Percentiles rank a stretch among this genome's conserved stretches.
phyloP scores from a whole-genome alignment of 2,113 vertebrate species.

The Elaphurus davidianus region DNA sequence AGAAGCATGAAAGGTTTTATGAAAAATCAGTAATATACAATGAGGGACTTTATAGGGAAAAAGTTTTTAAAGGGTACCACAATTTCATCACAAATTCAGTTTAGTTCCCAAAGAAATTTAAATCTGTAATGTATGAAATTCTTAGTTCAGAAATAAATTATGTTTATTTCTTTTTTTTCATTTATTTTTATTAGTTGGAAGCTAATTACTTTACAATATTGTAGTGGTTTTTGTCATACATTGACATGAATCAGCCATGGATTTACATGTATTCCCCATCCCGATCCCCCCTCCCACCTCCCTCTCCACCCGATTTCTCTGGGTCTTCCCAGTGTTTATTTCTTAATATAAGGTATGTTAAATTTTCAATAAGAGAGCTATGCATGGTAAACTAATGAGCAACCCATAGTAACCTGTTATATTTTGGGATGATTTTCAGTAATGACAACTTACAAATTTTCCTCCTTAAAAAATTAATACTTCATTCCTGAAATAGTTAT shows the following conservation, averaged over 20 bases:
- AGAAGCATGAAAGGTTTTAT: constrained; percentile 2
- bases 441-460: not conserved
- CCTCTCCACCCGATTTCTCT: too few relatives aligned
- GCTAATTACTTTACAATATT: too few relatives aligned
- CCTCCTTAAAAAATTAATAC: not conserved
- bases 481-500: not conserved
- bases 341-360: constrained; percentile 13
- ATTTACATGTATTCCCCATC: too few relatives aligned
- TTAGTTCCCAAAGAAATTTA: not conserved
- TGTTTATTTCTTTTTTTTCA: not conserved
- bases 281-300: too few relatives aligned
- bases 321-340: not conserved
- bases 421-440: not conserved
- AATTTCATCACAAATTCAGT: constrained; percentile 24
- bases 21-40: constrained; percentile 15
- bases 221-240: too few relatives aligned
- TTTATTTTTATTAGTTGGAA: too few relatives aligned
- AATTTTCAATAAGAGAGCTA: not conserved
- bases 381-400: constrained; percentile 18
- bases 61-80: constrained; percentile 15
- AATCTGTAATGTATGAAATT: not conserved
- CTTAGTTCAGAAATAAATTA: constrained; percentile 11
- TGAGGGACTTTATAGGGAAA: not conserved
- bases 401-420: not conserved
- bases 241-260: too few relatives aligned